Percentiles rank a stretch among this genome's conserved stretches.
Conservation (phyloP, 2,113 vertebrate genomes). For the Corydoras sp. region DNA sequence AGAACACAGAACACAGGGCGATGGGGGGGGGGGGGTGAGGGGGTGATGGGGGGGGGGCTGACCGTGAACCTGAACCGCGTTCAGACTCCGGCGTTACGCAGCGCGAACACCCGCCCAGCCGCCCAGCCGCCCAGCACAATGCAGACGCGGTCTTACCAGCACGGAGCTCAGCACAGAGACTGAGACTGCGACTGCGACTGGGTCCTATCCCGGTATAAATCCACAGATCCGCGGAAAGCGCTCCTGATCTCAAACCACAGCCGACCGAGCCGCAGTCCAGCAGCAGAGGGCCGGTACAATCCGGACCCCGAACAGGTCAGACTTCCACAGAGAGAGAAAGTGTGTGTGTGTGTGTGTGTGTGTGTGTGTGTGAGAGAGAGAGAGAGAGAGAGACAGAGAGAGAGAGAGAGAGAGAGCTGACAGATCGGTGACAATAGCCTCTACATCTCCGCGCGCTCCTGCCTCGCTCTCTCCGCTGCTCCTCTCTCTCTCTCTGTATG, state of each 20-base stretch:
- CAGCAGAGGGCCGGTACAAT: conserved; percentile 4
- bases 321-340: no score
- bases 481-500: not conserved
- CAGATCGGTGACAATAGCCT: conserved; percentile 26
- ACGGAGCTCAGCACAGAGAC: no score
- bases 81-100: not conserved
- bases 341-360: no score
- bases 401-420: not conserved
- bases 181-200: no score
- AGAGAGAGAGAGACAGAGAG: not conserved
- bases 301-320: not conserved
- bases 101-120: not conserved
- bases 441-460: not conserved
- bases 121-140: no score
- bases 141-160: no score
- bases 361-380: not conserved
- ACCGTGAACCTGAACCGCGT: not conserved
- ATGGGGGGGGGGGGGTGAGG: no score
- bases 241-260: no score
- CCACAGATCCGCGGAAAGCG: no score
- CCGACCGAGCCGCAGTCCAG: no score
- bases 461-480: conserved; percentile 1
- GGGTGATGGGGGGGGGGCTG: not conserved
- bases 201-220: no score
- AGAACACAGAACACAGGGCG: no score